Evolutionary conservation across 2,888 invertebrate species (phyloP).

Genomic region (Sclerodermus sp.): DNA sequence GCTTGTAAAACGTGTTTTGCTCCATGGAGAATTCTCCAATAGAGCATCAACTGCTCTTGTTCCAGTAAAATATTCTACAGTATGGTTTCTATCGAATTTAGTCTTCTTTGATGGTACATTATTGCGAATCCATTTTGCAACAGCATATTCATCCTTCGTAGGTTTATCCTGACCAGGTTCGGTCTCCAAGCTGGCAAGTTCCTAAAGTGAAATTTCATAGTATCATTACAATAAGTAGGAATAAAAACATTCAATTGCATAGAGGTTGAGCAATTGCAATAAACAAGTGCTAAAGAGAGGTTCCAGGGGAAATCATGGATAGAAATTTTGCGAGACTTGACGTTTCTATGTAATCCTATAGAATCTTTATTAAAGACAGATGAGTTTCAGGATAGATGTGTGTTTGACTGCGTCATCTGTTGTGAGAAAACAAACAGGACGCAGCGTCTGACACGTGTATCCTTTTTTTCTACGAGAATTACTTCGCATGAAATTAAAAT

Average conservation of each 20-base stretch:
- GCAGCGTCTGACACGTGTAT: conserved; percentile 17
- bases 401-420: conserved; percentile 28
- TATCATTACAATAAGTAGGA: too few species aligned
- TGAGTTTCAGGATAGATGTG: conserved; percentile 1
- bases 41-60: conserved; percentile 90
- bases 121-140: conserved; percentile 93
- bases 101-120: conserved; percentile 94
- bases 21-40: conserved; percentile 84
- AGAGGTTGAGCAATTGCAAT: too few species aligned
- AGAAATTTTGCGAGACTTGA: too few species aligned
- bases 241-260: too few species aligned
- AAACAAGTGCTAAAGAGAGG: too few species aligned
- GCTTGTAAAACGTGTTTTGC: conserved; percentile 76
- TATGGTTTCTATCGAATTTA: conserved; percentile 87
- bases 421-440: not conserved
- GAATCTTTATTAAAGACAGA: too few species aligned
- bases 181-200: conserved; percentile 56
- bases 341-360: too few species aligned
- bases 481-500: too few species aligned
- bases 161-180: conserved; percentile 71
- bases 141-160: conserved; percentile 86
- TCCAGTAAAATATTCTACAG: conserved; percentile 96
- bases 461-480: conserved; percentile 1
- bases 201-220: too few species aligned
- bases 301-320: too few species aligned